These are phyloP conservation scores for Hetaerina titia DNA, from an alignment of 2,888 invertebrate genomes.

Conservation along the genomic window DNA sequence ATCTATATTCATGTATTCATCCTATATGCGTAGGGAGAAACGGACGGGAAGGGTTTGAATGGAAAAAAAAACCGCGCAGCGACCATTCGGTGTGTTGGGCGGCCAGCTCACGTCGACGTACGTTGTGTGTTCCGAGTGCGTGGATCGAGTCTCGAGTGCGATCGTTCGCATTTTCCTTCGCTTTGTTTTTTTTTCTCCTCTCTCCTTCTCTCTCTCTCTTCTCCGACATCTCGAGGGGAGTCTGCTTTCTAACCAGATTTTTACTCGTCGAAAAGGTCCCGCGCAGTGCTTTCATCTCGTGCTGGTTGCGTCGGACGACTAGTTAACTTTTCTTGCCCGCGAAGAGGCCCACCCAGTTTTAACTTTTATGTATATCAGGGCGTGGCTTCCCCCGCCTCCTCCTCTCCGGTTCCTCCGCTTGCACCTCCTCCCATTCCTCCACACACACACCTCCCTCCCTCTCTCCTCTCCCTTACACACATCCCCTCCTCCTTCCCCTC, in stretches of 20 bases:
- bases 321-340: not conserved
- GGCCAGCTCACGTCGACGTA: too few relatives aligned
- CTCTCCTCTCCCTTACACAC: not conserved
- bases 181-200: not conserved
- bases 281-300: conserved; percentile 13
- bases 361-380: conserved; percentile 49
- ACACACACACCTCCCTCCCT: not conserved
- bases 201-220: not conserved
- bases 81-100: too few relatives aligned
- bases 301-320: not conserved
- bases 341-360: not conserved
- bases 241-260: conserved; percentile 61
- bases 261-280: conserved; percentile 7
- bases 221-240: not conserved
- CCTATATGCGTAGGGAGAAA: too few relatives aligned
- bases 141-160: too few relatives aligned
- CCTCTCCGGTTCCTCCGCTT: not conserved
- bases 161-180: too few relatives aligned
- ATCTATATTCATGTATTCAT: too few relatives aligned
- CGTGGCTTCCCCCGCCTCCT: conserved; percentile 29
- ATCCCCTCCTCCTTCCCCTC: not conserved
- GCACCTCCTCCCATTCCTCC: not conserved
- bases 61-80: too few relatives aligned
- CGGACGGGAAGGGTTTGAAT: too few relatives aligned
- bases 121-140: too few relatives aligned